phyloP scores from a whole-genome alignment of 2,113 vertebrate genomes.

The Chinchilla lanigera region DNA sequence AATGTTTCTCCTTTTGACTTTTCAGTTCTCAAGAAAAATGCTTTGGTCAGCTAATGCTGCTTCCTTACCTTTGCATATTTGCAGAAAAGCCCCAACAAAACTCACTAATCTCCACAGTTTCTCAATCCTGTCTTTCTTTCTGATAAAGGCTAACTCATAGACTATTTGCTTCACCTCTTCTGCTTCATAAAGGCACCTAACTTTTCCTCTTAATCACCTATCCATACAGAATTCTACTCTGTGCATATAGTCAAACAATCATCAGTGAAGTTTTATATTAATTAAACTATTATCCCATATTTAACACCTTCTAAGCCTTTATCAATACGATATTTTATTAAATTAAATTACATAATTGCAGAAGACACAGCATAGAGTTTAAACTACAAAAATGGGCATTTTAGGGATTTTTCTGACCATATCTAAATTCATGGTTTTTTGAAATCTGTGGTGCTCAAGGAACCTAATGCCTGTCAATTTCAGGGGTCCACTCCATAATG shows the following conservation, averaged over 20 bases:
- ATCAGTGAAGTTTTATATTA: not conserved
- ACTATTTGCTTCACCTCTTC: not conserved
- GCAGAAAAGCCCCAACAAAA: not conserved
- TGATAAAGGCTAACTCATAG: constrained; percentile 13
- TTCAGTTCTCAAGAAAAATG: not conserved
- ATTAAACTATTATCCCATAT: not conserved
- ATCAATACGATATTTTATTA: not conserved
- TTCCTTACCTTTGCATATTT: not conserved
- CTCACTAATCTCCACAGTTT: not conserved
- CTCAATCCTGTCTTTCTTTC: not conserved
- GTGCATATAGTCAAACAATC: not conserved
- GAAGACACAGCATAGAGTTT: not conserved
- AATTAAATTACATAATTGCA: not conserved
- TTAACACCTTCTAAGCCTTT: not conserved
- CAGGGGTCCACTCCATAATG: not conserved
- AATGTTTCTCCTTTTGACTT: not conserved
- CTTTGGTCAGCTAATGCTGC: not conserved
- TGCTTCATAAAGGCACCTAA: not conserved
- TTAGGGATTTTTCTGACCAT: not conserved
- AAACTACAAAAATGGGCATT: not conserved
- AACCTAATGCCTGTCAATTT: not conserved
- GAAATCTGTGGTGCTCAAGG: not conserved
- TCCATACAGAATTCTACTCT: not conserved
- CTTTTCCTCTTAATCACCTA: not conserved
- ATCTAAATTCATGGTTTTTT: not conserved